A percentile compares a stretch with the other conserved stretches of the same genome.
These are phyloP conservation scores for Blastobasis lacticolella DNA, from an alignment of 2,888 invertebrate genomes.

Conservation along the genomic window DNA sequence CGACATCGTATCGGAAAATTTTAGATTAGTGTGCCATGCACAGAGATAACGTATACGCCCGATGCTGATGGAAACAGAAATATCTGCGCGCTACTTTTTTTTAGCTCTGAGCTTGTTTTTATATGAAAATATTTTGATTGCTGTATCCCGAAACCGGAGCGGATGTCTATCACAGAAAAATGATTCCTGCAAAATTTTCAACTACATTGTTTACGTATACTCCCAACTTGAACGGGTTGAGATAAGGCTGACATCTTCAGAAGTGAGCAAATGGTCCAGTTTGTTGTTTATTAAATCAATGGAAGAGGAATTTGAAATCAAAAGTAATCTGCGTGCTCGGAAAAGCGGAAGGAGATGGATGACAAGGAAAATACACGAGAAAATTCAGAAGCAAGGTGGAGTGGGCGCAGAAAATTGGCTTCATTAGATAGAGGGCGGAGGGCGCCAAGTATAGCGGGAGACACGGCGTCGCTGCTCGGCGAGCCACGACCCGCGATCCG, in stretches of 20 bases:
- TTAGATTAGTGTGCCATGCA: constrained; percentile 8
- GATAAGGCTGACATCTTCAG: too few species aligned
- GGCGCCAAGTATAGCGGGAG: constrained; percentile 33
- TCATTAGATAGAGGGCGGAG: constrained; percentile 59
- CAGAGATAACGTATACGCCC: constrained; percentile 2
- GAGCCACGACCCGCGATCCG: constrained; percentile 4
- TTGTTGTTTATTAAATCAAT: constrained; percentile 56
- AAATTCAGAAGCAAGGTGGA: constrained; percentile 66
- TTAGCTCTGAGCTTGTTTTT: too few species aligned
- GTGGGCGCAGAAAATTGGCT: constrained; percentile 66
- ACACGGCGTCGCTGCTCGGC: constrained; percentile 26
- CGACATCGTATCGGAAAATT: constrained; percentile 15
- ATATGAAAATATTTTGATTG: too few species aligned
- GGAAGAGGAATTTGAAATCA: constrained; percentile 61
- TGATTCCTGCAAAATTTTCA: too few species aligned
- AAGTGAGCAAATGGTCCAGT: constrained; percentile 16
- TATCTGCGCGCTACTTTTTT: too few species aligned
- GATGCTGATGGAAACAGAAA: constrained; percentile 10
- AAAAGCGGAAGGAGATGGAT: constrained; percentile 64
- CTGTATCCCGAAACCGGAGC: too few species aligned
- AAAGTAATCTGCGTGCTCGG: constrained; percentile 65
- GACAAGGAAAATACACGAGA: constrained; percentile 66
- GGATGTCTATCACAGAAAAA: too few species aligned
- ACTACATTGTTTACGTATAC: too few species aligned
- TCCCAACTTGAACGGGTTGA: too few species aligned